Evolutionary conservation across 2,113 vertebrate genomes (phyloP).

Genomic region (Xyrauchen texanus): DNA sequence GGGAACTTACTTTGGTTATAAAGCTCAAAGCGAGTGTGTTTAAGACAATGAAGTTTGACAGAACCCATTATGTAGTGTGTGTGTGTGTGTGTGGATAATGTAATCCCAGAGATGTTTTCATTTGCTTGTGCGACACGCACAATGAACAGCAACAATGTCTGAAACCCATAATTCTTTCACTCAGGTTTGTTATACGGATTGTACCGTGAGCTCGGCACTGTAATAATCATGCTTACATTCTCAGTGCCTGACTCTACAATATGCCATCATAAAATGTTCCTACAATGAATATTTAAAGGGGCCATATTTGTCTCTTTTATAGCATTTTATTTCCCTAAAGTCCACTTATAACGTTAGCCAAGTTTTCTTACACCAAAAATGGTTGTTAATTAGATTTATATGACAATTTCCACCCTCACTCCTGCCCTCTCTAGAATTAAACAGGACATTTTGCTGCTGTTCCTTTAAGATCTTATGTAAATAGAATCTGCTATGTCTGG

Average conservation of each 20-base stretch:
- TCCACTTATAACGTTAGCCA: not conserved
- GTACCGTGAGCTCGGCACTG: constrained; percentile 16
- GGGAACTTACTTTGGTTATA: not conserved
- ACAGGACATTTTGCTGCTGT: too few species aligned
- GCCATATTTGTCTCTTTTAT: not conserved
- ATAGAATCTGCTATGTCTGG: too few species aligned
- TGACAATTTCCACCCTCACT: too few species aligned
- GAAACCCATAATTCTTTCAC: constrained; percentile 18
- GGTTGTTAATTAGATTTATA: too few species aligned
- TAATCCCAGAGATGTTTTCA: constrained; percentile 39
- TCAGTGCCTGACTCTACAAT: not conserved
- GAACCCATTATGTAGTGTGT: constrained; percentile 10
- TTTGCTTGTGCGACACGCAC: constrained; percentile 47
- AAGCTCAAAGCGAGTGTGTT: not conserved
- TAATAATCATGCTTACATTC: constrained; percentile 14
- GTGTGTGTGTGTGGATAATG: constrained; percentile 18
- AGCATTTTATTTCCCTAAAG: not conserved
- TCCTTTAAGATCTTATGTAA: too few species aligned
- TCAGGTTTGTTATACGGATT: constrained; percentile 25
- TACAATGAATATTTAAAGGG: not conserved
- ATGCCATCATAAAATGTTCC: not conserved
- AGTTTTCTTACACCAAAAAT: not conserved
- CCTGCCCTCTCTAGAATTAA: too few species aligned
- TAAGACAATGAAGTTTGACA: constrained; percentile 1
- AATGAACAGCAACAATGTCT: constrained; percentile 44